Conservation (phyloP, 1,140 invertebrate species). For the Dufourea novaeangliae region DNA sequence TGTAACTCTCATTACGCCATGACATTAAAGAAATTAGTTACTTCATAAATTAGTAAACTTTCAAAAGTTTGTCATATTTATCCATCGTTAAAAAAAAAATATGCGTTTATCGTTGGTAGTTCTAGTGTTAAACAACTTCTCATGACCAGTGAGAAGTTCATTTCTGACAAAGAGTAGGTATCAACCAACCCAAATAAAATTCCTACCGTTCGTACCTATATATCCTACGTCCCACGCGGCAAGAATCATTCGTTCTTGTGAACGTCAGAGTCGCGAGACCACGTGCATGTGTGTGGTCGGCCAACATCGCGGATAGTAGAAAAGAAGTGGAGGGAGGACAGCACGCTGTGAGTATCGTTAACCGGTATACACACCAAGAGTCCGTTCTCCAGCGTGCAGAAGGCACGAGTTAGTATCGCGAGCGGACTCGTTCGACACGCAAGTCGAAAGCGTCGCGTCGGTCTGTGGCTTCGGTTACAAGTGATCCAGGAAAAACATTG, state of each 20-base stretch:
- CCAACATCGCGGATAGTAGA: background rate
- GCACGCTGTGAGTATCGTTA: slow-evolving; percentile 53
- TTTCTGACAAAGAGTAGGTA: too few species aligned
- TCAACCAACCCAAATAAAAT: too few species aligned
- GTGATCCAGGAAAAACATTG: background rate
- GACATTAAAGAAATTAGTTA: too few species aligned
- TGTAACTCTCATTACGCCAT: too few species aligned
- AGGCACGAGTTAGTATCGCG: slow-evolving; percentile 56
- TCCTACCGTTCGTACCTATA: too few species aligned
- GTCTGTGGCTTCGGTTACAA: background rate
- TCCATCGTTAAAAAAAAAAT: too few species aligned
- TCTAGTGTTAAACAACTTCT: too few species aligned
- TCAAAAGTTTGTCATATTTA: too few species aligned
- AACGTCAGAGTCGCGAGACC: too few species aligned
- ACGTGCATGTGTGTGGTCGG: background rate
- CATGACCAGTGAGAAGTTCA: too few species aligned
- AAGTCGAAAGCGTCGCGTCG: background rate
- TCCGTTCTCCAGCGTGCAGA: slow-evolving; percentile 57
- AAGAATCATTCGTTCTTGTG: slow-evolving; percentile 2
- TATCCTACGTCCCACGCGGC: background rate
- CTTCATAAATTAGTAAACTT: too few species aligned
- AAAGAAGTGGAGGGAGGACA: slow-evolving; percentile 44
- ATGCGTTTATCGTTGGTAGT: too few species aligned
- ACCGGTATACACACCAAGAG: slow-evolving; percentile 50
- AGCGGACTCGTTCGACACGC: slow-evolving; percentile 42